phyloP scores from a whole-genome alignment of 2,888 invertebrate species.

The Coecobrya sp. region DNA sequence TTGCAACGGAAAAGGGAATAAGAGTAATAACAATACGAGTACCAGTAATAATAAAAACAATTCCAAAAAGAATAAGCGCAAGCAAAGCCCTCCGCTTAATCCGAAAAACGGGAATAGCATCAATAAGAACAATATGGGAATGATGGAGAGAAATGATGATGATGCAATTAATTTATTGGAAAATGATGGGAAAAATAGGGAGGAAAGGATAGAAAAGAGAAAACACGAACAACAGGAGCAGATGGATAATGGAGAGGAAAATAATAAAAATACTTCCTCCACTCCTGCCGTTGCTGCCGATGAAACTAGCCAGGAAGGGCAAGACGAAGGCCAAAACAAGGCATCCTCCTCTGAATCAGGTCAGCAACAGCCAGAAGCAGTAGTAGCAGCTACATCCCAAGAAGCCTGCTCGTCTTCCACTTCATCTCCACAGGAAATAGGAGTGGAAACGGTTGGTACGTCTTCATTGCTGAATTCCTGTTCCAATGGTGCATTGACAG shows the following conservation, averaged over 20 bases:
- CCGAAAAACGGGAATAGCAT: constrained; percentile 22
- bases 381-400: constrained; percentile 29
- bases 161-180: constrained; percentile 62
- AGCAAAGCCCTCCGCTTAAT: constrained; percentile 45
- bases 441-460: constrained; percentile 43
- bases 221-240: constrained; percentile 36
- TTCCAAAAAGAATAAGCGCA: constrained; percentile 69
- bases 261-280: constrained; percentile 43
- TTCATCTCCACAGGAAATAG: constrained; percentile 64
- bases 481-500: constrained; percentile 10
- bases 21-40: constrained; percentile 25
- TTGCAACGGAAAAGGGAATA: constrained; percentile 12
- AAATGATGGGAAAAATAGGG: constrained; percentile 40
- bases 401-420: constrained; percentile 39
- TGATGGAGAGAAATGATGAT: constrained; percentile 36
- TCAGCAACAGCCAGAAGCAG: constrained; percentile 51
- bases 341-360: constrained; percentile 63
- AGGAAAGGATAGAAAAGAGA: background rate
- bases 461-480: constrained; percentile 46
- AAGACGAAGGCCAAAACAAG: constrained; percentile 42
- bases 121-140: constrained; percentile 44
- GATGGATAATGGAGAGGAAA: constrained; percentile 65
- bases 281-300: background rate
- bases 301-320: constrained; percentile 35
- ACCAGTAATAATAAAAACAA: constrained; percentile 25